Evolutionary conservation across 2,888 invertebrate genomes (phyloP).

Genomic region (Aplocera efformata): DNA sequence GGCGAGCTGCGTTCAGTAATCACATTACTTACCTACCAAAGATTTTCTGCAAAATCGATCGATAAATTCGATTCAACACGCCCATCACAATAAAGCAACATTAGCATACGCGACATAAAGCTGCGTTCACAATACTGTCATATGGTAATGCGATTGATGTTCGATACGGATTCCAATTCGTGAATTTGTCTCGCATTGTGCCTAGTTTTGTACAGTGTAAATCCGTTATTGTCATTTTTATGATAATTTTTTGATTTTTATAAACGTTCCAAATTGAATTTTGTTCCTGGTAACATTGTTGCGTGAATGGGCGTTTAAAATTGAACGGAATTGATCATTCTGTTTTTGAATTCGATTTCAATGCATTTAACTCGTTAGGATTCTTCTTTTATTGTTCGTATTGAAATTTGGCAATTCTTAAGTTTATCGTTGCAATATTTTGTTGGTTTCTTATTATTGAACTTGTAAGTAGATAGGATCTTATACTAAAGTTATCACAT

Average conservation of each 20-base stretch:
- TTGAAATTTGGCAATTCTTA: too few relatives aligned
- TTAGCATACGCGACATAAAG: conserved; percentile 44
- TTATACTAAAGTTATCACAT: too few relatives aligned
- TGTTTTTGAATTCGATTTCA: conserved; percentile 13
- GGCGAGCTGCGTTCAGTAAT: conserved; percentile 21
- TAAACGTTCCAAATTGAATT: conserved; percentile 24
- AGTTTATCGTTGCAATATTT: too few relatives aligned
- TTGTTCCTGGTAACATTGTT: conserved; percentile 34
- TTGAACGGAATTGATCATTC: conserved; percentile 23
- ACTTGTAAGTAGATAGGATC: too few relatives aligned
- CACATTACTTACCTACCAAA: conserved; percentile 33
- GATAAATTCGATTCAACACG: conserved; percentile 39
- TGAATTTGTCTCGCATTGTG: conserved; percentile 68
- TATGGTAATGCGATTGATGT: conserved; percentile 65
- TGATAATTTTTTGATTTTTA: conserved; percentile 52
- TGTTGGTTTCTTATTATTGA: too few relatives aligned
- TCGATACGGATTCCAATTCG: conserved; percentile 58
- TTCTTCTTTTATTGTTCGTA: too few relatives aligned
- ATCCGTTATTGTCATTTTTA: conserved; percentile 69
- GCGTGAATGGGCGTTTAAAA: conserved; percentile 25
- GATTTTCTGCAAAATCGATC: conserved; percentile 45
- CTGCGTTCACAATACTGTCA: conserved; percentile 40
- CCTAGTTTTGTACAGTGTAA: conserved; percentile 46
- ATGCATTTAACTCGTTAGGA: not conserved
- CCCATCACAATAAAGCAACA: conserved; percentile 50